These are phyloP conservation scores for Cyprinodon tularosa DNA, from an alignment of 2,113 vertebrate genomes.

Conservation along the genomic window DNA sequence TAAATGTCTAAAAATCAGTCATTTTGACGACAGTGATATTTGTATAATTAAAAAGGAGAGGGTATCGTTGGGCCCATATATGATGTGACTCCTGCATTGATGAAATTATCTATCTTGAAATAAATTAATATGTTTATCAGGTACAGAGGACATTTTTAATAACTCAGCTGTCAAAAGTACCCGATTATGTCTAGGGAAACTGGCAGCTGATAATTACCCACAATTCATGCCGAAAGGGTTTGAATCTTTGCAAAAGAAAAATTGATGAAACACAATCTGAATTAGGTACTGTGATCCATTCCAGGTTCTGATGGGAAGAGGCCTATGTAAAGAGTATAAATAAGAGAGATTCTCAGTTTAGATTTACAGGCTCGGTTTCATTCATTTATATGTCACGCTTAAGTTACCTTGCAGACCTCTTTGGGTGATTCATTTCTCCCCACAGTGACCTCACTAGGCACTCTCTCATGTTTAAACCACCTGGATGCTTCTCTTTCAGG, in stretches of 20 bases:
- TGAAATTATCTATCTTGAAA: constrained; percentile 80
- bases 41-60: constrained; percentile 79
- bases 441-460: constrained; percentile 40
- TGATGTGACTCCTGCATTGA: constrained; percentile 73
- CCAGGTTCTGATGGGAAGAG: constrained; percentile 69
- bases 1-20: constrained; percentile 65
- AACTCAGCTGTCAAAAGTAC: constrained; percentile 81
- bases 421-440: constrained; percentile 63
- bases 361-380: constrained; percentile 73
- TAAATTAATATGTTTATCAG: constrained; percentile 84
- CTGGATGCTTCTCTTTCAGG: constrained; percentile 47
- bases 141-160: constrained; percentile 78
- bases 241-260: constrained; percentile 67
- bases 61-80: constrained; percentile 67
- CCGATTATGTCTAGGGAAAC: constrained; percentile 75
- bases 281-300: constrained; percentile 72
- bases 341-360: constrained; percentile 66
- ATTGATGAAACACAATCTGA: constrained; percentile 74
- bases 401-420: constrained; percentile 69
- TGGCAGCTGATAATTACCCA: constrained; percentile 78
- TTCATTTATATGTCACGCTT: constrained; percentile 74
- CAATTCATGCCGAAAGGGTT: constrained; percentile 62
- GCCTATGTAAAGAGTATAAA: constrained; percentile 64
- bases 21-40: constrained; percentile 74
- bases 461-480: constrained; percentile 59